Percentiles rank a stretch among this genome's conserved stretches.
phyloP scores from a whole-genome alignment of 2,113 vertebrate genomes.

The Lampris incognitus region DNA sequence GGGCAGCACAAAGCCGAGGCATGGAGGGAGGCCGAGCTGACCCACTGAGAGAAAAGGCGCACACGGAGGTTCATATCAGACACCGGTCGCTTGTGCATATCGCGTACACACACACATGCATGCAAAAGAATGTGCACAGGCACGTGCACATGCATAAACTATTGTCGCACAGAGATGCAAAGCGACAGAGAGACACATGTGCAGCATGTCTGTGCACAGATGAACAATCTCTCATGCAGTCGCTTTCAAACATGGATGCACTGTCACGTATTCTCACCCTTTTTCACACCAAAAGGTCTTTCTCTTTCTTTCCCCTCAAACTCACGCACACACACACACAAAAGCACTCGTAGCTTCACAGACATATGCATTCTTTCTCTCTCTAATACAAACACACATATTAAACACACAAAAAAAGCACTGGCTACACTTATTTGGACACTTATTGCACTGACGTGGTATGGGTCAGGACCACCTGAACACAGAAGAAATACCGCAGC shows the following conservation, averaged over 20 bases:
- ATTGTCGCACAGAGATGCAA: background rate
- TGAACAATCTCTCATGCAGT: background rate
- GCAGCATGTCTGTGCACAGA: background rate
- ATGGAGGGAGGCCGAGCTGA: conserved; percentile 8
- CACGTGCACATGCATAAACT: conserved; percentile 10
- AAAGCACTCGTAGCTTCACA: background rate
- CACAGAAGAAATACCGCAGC: background rate
- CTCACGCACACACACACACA: background rate
- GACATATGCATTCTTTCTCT: background rate
- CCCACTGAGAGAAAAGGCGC: conserved; percentile 3
- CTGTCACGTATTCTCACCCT: background rate
- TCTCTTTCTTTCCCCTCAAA: no score
- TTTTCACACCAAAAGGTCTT: background rate
- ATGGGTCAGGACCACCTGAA: background rate
- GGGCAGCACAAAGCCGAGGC: background rate
- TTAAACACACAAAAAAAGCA: background rate
- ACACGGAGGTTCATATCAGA: conserved; percentile 16
- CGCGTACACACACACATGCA: conserved; percentile 7
- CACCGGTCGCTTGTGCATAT: background rate
- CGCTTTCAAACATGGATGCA: no score
- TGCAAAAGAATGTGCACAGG: conserved; percentile 13
- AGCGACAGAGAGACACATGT: conserved; percentile 1
- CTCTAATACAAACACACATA: conserved; percentile 23
- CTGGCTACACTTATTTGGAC: background rate
- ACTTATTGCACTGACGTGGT: background rate